Evolutionary conservation across 2,797 vertebrate species (phyloP), one percentile per base, ranked within the genome.

Genomic region (Leuciscus waleckii): DNA sequence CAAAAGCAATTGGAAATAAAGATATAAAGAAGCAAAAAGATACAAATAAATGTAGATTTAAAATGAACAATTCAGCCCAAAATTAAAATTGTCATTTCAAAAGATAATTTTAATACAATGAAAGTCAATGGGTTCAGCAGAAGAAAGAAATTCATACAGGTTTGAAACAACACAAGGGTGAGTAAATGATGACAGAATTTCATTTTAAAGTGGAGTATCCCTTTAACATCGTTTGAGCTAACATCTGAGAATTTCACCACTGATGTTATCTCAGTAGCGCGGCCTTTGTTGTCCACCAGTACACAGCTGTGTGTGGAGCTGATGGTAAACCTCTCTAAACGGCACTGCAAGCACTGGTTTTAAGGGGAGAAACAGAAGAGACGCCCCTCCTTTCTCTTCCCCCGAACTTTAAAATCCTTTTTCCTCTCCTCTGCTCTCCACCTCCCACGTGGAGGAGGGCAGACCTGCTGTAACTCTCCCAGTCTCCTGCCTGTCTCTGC

Each of bases 381-480:
- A 9, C 29, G 4, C 43, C 61, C 16, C 35, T 32, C 26, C 61
- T 58, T 29, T 83, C 61, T 63, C 49, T 75, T 84, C 71, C 43
- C 58, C 39, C 65, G 61, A 76, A 79, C 70, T 84, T 82, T 71
- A 5, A 76, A 39, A 65, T 54, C 84, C 46, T 5, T 81, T 65
- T 35, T 51, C 43, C 65, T 63, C 58, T 46, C 81, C 73, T 67
- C 23, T 69, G 56, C 70, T 87, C 78, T 84, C 46, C 82, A 58
- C 82, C 74, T 80, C 83, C 83, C 76, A 85, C 77, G 79, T 82
- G 68, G 87, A 83, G 69, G 74, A 82, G 70, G 78, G 85, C 82
- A 82, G 85, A 81, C 83, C 88, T 69, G 85, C 87, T 86, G 88
- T 80, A 87, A 82, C 85, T 87, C 82, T 61, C 80, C 84, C 83